Evolutionary conservation across 2,888 invertebrate species (phyloP).

Genomic region (Suillia variegata): DNA sequence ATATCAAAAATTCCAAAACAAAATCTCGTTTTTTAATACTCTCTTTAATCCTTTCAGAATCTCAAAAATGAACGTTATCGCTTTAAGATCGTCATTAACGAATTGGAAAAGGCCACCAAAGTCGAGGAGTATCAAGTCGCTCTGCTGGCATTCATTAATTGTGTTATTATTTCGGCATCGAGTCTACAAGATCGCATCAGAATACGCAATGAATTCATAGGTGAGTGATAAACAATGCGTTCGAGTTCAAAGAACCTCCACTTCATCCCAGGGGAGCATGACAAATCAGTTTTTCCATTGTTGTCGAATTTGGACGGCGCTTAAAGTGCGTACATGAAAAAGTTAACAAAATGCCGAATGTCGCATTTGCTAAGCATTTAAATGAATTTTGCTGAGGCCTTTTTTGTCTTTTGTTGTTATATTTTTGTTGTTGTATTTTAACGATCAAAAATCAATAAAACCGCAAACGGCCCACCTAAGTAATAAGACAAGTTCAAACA

Average conservation of each 20-base stretch:
- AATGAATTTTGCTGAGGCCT: not conserved
- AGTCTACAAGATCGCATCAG: constrained; percentile 84
- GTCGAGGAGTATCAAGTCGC: constrained; percentile 90
- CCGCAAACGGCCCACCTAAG: not conserved
- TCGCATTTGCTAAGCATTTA: not conserved
- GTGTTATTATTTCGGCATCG: constrained; percentile 89
- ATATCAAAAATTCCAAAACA: too few relatives aligned
- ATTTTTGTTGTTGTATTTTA: not conserved
- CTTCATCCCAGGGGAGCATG: not conserved
- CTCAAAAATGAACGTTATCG: constrained; percentile 88
- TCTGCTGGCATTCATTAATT: constrained; percentile 92
- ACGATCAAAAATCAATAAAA: too few relatives aligned
- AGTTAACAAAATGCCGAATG: constrained; percentile 11
- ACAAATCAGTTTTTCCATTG: constrained; percentile 15
- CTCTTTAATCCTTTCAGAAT: constrained; percentile 64
- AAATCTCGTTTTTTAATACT: not conserved
- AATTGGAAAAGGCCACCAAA: constrained; percentile 76
- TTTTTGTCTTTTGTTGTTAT: not conserved
- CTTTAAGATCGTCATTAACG: constrained; percentile 85
- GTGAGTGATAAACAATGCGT: too few relatives aligned
- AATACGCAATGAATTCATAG: constrained; percentile 93
- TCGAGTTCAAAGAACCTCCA: constrained; percentile 40
- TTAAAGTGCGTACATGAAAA: constrained; percentile 2
- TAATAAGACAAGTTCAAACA: not conserved
- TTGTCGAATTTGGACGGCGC: constrained; percentile 7